These are phyloP conservation scores for Cirrhinus mrigala DNA, from an alignment of 2,797 vertebrate species.

Conservation along the genomic window DNA sequence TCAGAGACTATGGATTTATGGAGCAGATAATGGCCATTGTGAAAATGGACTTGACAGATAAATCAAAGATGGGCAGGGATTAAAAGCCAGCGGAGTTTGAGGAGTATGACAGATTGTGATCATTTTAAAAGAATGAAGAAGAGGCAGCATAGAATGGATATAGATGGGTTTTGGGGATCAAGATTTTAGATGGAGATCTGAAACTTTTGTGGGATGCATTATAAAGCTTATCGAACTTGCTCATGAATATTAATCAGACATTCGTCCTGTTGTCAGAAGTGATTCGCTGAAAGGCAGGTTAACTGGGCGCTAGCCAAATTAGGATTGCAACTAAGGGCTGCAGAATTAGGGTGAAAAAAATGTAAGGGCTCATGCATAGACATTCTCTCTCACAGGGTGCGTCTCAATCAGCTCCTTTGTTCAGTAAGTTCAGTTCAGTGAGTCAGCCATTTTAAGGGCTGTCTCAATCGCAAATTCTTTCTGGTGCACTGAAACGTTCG, in stretches of 20 bases:
- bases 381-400: too few relatives aligned
- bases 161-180: neutral
- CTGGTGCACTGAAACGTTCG: too few relatives aligned
- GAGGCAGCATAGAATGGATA: neutral
- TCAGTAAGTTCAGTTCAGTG: too few relatives aligned
- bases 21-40: constrained; percentile 53
- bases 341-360: neutral
- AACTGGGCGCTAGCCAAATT: neutral
- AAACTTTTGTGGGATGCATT: neutral
- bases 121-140: neutral
- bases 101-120: neutral
- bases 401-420: too few relatives aligned
- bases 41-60: constrained; percentile 54
- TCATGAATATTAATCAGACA: neutral
- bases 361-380: neutral
- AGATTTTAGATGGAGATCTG: neutral
- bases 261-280: neutral
- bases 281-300: neutral
- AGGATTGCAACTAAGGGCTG: neutral
- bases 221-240: neutral
- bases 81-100: neutral
- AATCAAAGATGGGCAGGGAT: constrained; percentile 46
- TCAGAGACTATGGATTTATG: constrained; percentile 47
- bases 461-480: too few relatives aligned
- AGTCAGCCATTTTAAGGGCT: too few relatives aligned